Evolutionary conservation across 2,113 vertebrate genomes (phyloP).

Genomic region (Rhinolophus ferrumequinum): DNA sequence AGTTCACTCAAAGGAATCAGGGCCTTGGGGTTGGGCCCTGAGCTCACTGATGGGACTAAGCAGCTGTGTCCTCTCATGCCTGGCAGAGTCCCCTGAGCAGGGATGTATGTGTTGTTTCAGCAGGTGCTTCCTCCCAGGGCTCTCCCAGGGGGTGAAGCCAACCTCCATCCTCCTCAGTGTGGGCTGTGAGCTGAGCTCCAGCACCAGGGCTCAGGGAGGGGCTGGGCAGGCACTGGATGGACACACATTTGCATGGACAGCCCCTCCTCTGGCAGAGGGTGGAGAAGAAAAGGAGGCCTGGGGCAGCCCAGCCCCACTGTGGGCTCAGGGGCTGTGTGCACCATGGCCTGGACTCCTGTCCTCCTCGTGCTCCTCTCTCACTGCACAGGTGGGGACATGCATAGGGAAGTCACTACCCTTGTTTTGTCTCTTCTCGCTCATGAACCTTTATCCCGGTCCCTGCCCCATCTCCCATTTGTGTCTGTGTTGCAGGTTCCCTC

Average conservation of each 20-base stretch:
- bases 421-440: too few relatives aligned
- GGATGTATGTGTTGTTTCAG: background rate
- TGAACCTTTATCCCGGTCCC: background rate
- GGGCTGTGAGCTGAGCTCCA: background rate
- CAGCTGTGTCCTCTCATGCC: background rate
- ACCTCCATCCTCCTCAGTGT: accelerated
- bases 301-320: background rate
- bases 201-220: background rate
- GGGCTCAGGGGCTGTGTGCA: background rate
- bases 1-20: background rate
- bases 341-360: background rate
- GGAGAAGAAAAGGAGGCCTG: background rate
- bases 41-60: background rate
- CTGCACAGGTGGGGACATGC: background rate
- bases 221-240: background rate
- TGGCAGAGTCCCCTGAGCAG: background rate
- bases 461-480: background rate
- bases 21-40: accelerated
- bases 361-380: background rate
- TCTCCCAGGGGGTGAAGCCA: too few relatives aligned
- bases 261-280: background rate
- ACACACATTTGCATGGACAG: background rate
- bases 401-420: too few relatives aligned
- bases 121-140: background rate
- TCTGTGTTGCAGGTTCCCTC: background rate